Base-by-base conservation (phyloP, 2,797 vertebrate species). In the Microcaecilia unicolor region DNA sequence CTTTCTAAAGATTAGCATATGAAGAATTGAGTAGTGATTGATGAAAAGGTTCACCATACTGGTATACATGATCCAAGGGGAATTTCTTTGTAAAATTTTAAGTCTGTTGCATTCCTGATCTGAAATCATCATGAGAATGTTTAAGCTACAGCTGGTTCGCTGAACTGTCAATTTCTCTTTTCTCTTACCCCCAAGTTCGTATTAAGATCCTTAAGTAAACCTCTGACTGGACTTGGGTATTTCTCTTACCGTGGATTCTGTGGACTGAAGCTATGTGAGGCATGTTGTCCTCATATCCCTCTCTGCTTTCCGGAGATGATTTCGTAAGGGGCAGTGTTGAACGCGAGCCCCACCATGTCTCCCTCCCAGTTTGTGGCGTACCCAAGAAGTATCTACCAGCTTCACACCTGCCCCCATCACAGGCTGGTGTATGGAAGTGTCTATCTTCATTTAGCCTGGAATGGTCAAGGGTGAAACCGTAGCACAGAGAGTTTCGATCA, bases 351-450 rank as follows among this genome's bases (percentile, higher is more conserved):
- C 91, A 96, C 93, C 92, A 93, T 2, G 76, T 48, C 22, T 92
- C 91, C 54, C 89, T 83, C 5, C 86, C 80, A 0, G 84, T 29
- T 28, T 87, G 86, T 1, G 87, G 86, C 0, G 88, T 72, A 30
- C 93, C 92, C 3, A 98, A 78, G 49, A 93, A 98, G 63, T 97
- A 98, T 5, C 91, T 74, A 2, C 95, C 93, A 0, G 91, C 93
- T 63, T 97, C 91, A 9, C 95, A 97, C 11, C 87, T 84, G 22
- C 87, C 86, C 8, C 75, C 79, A 48, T 96, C 91, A 2, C 92
- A 98, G 21, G 84, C 73, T 55, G 88, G 90, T 1, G 67, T 74
- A 48, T 92, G 89, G 52, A 89, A 79, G 34, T 93, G 90, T 9
- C 72, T 51, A 22, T 93, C 88, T 23, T 86, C 81, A 0, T 73